Evolutionary conservation across 92 coral and sea anemone species (phyloP), one percentile per base, ranked within the genome.

Genomic region (Zoanthus gigantus): DNA sequence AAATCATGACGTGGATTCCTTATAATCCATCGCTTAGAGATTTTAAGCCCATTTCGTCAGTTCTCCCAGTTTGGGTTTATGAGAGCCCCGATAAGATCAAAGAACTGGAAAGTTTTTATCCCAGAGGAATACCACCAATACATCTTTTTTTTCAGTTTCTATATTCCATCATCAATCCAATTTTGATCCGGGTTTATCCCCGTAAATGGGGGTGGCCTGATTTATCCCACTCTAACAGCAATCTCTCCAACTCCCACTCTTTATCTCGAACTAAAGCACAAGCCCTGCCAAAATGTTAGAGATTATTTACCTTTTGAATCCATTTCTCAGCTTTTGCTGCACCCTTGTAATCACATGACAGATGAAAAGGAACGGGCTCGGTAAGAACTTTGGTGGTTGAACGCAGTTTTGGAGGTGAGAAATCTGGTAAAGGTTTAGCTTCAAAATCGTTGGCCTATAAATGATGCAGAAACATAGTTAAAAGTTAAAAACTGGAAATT

Each of bases 321-420:
- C 99, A 95, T 77, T 95, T 91, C 75, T 97, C 98, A 34, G 99
- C 99, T 77, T 97, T 97, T 5, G 60, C 85, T 14, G 98, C 98
- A 56, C 99, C 99, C 67, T 96, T 93, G 86, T 95, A 95, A 42
- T 95, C 98, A 5, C 98, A 92, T 4, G 92, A 81, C 82, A 97
- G 85, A 79, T 92, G 79, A 81, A 97, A 97, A n/a, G 98, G 99
- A 50, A 50, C 93, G 14, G 94, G 89, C 65, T 93, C 95, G 13
- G 99, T 97, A 32, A 83, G 66, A 10, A 75, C 85, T 56, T 94
- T 93, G 17, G 98, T 85, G 28, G 82, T 81, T 0, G 95, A 79
- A 17, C 97, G 90, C 0, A 94, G 77, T 15, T 89, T 56, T n/a
- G 95, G 93, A 13, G 98, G 98, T 0, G 98, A 89, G 74, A 95